Conservation (phyloP, 2,797 vertebrate species). For the Orientallactaga sibirica region DNA sequence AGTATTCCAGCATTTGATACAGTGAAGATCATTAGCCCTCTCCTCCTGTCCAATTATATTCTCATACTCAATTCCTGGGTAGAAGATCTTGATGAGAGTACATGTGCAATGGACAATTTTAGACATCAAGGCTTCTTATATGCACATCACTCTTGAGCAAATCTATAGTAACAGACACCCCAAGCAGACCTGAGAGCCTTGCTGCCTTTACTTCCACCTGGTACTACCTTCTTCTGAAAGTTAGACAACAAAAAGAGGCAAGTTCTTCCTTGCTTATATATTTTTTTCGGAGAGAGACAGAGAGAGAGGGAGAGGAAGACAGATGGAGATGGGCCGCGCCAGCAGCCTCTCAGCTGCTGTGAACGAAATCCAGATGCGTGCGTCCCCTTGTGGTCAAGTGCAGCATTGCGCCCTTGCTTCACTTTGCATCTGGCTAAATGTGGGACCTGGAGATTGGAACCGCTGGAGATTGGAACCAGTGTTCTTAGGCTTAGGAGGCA, state of each 20-base stretch:
- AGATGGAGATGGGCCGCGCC: no score
- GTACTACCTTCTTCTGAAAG: neutral
- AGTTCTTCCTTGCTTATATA: neutral
- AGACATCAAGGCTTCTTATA: slow-evolving; percentile 10
- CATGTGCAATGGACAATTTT: no score
- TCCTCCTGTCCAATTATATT: slow-evolving; percentile 32
- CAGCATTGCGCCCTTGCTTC: no score
- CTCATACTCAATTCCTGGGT: slow-evolving; percentile 21
- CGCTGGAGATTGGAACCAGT: no score
- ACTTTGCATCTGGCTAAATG: no score
- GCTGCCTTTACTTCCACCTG: neutral
- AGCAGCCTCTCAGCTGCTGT: no score
- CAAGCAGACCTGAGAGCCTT: neutral
- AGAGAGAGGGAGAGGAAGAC: no score
- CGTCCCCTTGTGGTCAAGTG: no score
- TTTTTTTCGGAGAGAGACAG: neutral
- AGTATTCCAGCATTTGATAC: slow-evolving; percentile 36
- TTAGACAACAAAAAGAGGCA: neutral
- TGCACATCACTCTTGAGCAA: neutral
- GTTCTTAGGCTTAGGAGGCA: no score
- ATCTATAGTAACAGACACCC: neutral
- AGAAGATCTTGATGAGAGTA: slow-evolving; percentile 8
- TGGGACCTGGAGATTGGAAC: no score
- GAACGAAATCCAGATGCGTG: no score
- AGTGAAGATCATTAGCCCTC: slow-evolving; percentile 21